Evolutionary conservation across 2,888 invertebrate species (phyloP), one percentile per base, ranked within the genome.

Genomic region (Incurvaria masculella): DNA sequence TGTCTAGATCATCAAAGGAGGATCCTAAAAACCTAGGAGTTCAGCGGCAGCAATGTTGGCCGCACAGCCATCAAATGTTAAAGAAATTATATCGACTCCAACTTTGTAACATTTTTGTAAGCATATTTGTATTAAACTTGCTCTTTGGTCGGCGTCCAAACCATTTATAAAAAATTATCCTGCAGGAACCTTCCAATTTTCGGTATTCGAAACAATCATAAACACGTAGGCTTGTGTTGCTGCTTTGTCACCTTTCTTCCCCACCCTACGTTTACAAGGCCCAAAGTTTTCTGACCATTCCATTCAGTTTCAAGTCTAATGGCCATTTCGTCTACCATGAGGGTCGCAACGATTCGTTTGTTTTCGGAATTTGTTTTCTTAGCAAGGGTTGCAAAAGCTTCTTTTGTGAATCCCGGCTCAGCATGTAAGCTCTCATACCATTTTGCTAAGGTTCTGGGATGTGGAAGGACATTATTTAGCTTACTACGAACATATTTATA

Each of bases 141-240:
- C 45, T 52, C 53, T 50, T 42, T 57, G 51, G 23, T 51, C 43
- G n/a, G 51, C 49, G 21, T 14, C 33, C n/a, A 60, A 40, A 14
- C 57, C 53, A 42, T 52, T 46, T 11, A 53, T 52, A 23, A 59
- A 51, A 47, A 57, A 60, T 51, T 59, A 60, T 5, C 52, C 56
- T 17, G 59, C 42, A 18, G 57, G 59, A 17, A 60, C 48, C 51
- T 60, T 59, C 60, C 61, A 59, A 2, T 43, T 44, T 40, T 51
- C 51, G 48, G 58, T 60, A 18, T 59, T 45, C n/a, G 47, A 47
- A 11, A 52, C 53, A 6, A 59, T n/a, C 49, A 59, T 52, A 45
- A 59, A 56, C 2, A 57, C 55, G 40, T 57, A 45, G n/a, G 54
- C 57, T 26, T 48, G 45, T 10, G 21, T 40, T 33, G 45, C 48